These are phyloP conservation scores for Cosmopolites sordidus DNA, from an alignment of 2,888 invertebrate species.

Conservation along the genomic window DNA sequence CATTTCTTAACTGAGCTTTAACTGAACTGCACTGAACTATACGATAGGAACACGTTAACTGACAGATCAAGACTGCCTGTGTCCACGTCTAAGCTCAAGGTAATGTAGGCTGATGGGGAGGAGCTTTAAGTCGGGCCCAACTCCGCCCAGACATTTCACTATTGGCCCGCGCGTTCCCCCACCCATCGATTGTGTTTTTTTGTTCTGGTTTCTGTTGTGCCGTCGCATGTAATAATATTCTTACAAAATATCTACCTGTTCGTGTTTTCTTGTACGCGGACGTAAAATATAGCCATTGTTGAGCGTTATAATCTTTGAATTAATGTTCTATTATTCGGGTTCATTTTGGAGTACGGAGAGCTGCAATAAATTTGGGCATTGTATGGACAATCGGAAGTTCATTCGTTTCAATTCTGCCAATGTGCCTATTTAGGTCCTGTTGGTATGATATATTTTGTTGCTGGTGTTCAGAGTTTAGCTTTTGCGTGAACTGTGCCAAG, in stretches of 20 bases:
- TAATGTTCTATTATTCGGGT: conserved; percentile 26
- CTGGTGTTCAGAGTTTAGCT: too few species aligned
- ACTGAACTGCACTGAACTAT: not conserved
- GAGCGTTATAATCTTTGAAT: conserved; percentile 26
- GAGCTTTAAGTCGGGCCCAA: not conserved
- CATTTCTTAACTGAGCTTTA: conserved; percentile 22
- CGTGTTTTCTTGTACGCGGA: conserved; percentile 32
- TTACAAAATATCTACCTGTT: conserved; percentile 36
- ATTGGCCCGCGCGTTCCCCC: not conserved
- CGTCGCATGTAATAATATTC: conserved; percentile 33
- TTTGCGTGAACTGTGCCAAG: too few species aligned
- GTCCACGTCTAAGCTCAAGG: not conserved
- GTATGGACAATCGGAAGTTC: conserved; percentile 8
- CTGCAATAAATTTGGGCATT: conserved; percentile 20
- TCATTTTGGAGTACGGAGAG: conserved; percentile 20
- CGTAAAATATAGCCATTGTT: conserved; percentile 26
- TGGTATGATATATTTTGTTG: not conserved
- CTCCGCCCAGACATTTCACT: not conserved
- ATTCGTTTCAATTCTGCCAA: not conserved
- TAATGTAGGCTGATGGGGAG: conserved; percentile 1
- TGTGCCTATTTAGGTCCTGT: not conserved
- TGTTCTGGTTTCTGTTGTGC: conserved; percentile 30
- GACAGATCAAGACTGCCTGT: too few species aligned
- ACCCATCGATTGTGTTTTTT: conserved; percentile 30
- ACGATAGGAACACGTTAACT: not conserved